Evolutionary conservation across 2,113 vertebrate genomes (phyloP), one percentile per base, ranked within the genome.

Genomic region (Atlantisia rogersi): DNA sequence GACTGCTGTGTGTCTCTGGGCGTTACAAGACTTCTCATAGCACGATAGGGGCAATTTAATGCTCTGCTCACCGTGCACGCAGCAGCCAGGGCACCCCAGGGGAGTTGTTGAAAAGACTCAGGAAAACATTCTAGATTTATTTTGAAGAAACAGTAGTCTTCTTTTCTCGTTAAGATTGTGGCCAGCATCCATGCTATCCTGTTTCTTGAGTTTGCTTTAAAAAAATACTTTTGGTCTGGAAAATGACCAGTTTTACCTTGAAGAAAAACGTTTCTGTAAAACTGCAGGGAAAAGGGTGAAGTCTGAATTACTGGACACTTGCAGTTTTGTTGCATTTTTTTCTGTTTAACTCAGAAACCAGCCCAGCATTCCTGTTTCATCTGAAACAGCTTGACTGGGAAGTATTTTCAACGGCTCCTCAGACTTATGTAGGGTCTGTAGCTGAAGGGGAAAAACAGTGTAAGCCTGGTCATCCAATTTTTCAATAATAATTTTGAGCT

Each of bases 211-310:
- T 91, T 91, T 67, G 28, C 63, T 90, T 95, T 85, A 64, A 86
- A 90, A 96, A 92, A 78, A 40, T 83, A 65, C 26, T 88, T 96
- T 90, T 90, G 82, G 85, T 71, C 82, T 94, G 88, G 76, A 94
- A 94, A 90, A 81, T 50, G n/a, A 91, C 55, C 85, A 55, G 28
- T 77, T 88, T 90, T 88, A 86, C 37, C 60, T 50, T 52, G 64
- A 88, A 83, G 56, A 74, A 93, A 83, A 56, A 52, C 0, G 0
- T 70, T 86, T 78, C 64, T 94, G 50, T 92, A 77, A 83, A 90
- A 81, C n/a, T 77, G 42, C 58, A 70, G 62, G 58, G 25, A 48
- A 88, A 84, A 84, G 9, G 18, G 15, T 75, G 37, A 84, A 78
- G 52, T 82, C 65, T 64, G 37, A 82, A 84, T 69, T 75, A 71